These are phyloP conservation scores for Plectrocnemia conspersa DNA, from an alignment of 1,140 invertebrate genomes.

Conservation along the genomic window DNA sequence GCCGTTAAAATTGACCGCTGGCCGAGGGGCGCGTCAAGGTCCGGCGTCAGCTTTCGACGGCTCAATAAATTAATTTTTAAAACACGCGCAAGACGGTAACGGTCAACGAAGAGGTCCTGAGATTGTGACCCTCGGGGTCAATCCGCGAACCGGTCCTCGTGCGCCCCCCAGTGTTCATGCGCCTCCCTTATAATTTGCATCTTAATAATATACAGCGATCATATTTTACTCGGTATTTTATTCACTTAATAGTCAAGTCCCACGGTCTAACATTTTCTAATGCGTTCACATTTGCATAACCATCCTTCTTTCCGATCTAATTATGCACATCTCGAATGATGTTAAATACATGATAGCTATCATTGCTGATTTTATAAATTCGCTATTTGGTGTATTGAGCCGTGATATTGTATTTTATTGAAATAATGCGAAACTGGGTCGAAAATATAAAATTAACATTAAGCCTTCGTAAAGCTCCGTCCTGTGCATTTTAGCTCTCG, in stretches of 20 bases:
- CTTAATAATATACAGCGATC: background rate
- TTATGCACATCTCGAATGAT: too few species aligned
- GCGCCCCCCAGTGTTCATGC: slow-evolving; percentile 5
- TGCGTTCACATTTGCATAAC: slow-evolving; percentile 2
- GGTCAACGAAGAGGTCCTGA: slow-evolving; percentile 21
- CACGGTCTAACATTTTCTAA: slow-evolving; percentile 1
- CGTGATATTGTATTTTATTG: too few species aligned
- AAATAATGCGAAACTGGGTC: too few species aligned
- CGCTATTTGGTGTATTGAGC: too few species aligned
- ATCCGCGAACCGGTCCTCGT: slow-evolving; percentile 15
- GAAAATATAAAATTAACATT: slow-evolving; percentile 1
- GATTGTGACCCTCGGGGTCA: slow-evolving; percentile 20
- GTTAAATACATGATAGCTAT: too few species aligned
- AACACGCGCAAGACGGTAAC: slow-evolving; percentile 15
- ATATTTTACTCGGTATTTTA: background rate
- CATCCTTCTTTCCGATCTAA: too few species aligned
- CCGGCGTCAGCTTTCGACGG: too few species aligned
- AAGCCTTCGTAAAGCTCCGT: too few species aligned
- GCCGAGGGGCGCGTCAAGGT: background rate
- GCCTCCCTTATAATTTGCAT: slow-evolving; percentile 7
- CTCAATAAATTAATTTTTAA: too few species aligned
- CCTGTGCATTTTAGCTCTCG: too few species aligned
- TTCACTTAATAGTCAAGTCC: background rate
- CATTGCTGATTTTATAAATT: too few species aligned
- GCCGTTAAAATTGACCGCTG: slow-evolving; percentile 20